A percentile compares a stretch with the other conserved stretches of the same genome.
Conservation (phyloP, 2,113 vertebrate genomes). For the Sigmodon hispidus region DNA sequence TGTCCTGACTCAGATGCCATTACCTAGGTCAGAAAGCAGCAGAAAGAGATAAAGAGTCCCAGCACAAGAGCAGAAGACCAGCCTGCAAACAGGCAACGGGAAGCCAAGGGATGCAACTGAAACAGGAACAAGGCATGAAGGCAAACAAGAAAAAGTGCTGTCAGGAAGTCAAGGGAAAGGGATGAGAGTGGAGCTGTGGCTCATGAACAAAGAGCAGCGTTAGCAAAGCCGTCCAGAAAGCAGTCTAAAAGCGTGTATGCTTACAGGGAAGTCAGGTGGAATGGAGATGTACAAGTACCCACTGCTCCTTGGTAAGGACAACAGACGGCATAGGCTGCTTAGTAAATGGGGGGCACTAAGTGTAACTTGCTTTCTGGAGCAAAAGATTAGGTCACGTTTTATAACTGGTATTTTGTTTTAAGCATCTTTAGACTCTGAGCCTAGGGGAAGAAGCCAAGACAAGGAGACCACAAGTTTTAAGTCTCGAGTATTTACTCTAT, state of each 20-base stretch:
- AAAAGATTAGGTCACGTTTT: constrained; percentile 5
- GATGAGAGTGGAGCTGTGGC: background rate
- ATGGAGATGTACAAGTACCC: background rate
- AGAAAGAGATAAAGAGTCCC: background rate
- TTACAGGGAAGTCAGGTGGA: background rate
- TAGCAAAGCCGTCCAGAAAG: background rate
- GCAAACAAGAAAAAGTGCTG: background rate
- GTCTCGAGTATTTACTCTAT: background rate
- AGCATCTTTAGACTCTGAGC: constrained; percentile 6
- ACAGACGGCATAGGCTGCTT: background rate
- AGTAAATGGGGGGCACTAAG: background rate
- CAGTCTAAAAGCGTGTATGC: background rate
- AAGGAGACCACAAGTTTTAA: background rate
- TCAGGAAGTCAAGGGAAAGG: background rate
- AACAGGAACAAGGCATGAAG: background rate
- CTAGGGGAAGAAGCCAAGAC: background rate
- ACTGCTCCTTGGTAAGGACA: background rate
- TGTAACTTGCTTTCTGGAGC: background rate
- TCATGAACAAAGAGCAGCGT: background rate
- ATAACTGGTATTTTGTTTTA: constrained; percentile 9
- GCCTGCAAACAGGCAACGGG: background rate
- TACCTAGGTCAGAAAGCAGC: background rate
- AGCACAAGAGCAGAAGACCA: background rate
- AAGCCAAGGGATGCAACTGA: background rate
- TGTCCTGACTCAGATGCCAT: background rate